Evolutionary conservation across 2,888 invertebrate genomes (phyloP), one percentile per base, ranked within the genome.

Genomic region (Noctua pronuba): DNA sequence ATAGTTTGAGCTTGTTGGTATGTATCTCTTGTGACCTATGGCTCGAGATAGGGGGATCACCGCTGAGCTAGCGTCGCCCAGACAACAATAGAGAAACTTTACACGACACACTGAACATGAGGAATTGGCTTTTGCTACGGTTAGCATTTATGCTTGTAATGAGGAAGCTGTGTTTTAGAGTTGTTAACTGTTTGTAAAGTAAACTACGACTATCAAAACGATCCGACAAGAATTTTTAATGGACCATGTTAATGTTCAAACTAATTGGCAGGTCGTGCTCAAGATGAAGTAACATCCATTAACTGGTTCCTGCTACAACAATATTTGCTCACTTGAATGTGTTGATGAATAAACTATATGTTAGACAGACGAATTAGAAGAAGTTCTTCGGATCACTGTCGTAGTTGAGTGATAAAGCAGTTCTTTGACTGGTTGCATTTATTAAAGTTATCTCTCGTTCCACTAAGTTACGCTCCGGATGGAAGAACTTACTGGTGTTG

Each of bases 41-140:
- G 82, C 86, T 84, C 79, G 83, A 87, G 90, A 88, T 89, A 88
- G 82, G 81, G 79, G 84, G 85, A 89, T 90, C 88, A 88, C 86
- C 73, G 79, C 83, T 80, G 86, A 89, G 86, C 83, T 80, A 73
- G 79, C 79, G 81, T 83, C 79, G 86, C 73, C 76, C 81, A 91
- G 87, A 91, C 88, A 90, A 89, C 89, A 91, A 91, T 90, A 86
- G 88, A 83, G 88, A 86, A 89, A 91, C 88, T 88, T 89, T 87
- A 86, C 85, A 84, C 85, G 84, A 83, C 80, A 87, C 88, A 85
- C 88, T 84, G 82, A 90, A 87, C 78, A 87, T 82, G 85, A 88
- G 78, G 79, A 80, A 88, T 82, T 82, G 87, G 67, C 87, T 86
- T 86, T 86, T 86, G 77, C 84, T 86, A 80, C 88, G 77, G 77